phyloP scores from a whole-genome alignment of 2,797 vertebrate species.

The Pteropus rufus region DNA sequence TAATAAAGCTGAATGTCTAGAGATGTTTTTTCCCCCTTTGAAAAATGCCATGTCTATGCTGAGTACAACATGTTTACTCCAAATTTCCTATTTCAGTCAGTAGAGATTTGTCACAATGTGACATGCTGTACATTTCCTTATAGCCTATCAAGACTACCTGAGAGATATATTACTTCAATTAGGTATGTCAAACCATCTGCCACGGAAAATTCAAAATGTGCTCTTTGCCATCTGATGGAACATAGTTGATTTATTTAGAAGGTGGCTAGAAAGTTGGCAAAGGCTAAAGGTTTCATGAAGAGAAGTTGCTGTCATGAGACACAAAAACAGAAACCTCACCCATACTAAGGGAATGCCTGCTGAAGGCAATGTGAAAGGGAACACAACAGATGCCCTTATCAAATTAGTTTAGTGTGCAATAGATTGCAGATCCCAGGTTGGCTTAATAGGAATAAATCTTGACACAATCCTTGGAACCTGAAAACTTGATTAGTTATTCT shows the following conservation, averaged over 20 bases:
- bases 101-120: conserved; percentile 24
- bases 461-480: conserved; percentile 24
- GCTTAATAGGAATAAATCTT: conserved; percentile 60
- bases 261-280: conserved; percentile 40
- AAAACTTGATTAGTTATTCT: conserved; percentile 12
- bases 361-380: not conserved
- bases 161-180: conserved; percentile 59
- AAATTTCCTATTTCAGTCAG: conserved; percentile 15
- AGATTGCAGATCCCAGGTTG: conserved; percentile 20
- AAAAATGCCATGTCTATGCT: conserved; percentile 7
- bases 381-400: conserved; percentile 24
- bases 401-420: conserved; percentile 48
- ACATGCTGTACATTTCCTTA: conserved; percentile 8
- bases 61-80: not conserved
- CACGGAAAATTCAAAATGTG: conserved; percentile 18
- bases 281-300: not conserved
- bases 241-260: conserved; percentile 44
- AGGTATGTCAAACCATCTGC: conserved; percentile 38
- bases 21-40: not conserved
- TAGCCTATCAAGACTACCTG: not conserved
- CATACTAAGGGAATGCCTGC: not conserved
- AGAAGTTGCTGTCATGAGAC: not conserved
- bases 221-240: conserved; percentile 4
- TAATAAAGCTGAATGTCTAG: not conserved
- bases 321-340: conserved; percentile 19